These are phyloP conservation scores for Apamea sordens DNA, from an alignment of 2,888 invertebrate genomes.

Conservation along the genomic window DNA sequence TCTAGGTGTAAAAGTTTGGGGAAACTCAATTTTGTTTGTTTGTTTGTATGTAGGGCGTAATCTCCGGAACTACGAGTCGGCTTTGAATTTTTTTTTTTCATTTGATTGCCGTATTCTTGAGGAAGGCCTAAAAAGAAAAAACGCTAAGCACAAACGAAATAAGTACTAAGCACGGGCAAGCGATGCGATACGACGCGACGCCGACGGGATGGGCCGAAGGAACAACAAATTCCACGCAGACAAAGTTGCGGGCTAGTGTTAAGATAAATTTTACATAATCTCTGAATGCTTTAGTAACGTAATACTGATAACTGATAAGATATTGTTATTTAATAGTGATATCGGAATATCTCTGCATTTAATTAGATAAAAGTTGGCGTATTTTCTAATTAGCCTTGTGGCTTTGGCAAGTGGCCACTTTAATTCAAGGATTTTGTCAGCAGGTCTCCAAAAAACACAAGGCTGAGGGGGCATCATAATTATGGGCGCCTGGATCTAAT, in stretches of 20 bases:
- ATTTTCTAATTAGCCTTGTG: not conserved
- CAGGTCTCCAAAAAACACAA: not conserved
- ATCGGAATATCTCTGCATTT: slow-evolving; percentile 8
- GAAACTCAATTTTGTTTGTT: no score
- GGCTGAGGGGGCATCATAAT: not conserved
- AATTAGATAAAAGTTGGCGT: not conserved
- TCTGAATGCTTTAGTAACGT: slow-evolving; percentile 9
- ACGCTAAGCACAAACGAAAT: no score
- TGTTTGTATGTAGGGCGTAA: no score
- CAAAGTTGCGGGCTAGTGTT: not conserved
- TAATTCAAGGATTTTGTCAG: no score
- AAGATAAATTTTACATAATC: slow-evolving; percentile 48
- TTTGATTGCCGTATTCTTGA: no score
- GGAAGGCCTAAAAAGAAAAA: no score
- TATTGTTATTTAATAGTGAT: slow-evolving; percentile 43
- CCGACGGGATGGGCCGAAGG: no score
- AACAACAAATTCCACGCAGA: not conserved
- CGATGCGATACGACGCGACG: no score
- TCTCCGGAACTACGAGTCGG: no score
- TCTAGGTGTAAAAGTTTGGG: no score
- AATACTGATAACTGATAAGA: slow-evolving; percentile 48
- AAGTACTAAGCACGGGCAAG: no score
- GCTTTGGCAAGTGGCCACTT: not conserved
- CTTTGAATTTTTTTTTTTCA: no score
- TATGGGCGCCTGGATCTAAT: not conserved